These are phyloP conservation scores for Stenopsyche tienmushanensis DNA, from an alignment of 1,140 invertebrate genomes.

Conservation along the genomic window DNA sequence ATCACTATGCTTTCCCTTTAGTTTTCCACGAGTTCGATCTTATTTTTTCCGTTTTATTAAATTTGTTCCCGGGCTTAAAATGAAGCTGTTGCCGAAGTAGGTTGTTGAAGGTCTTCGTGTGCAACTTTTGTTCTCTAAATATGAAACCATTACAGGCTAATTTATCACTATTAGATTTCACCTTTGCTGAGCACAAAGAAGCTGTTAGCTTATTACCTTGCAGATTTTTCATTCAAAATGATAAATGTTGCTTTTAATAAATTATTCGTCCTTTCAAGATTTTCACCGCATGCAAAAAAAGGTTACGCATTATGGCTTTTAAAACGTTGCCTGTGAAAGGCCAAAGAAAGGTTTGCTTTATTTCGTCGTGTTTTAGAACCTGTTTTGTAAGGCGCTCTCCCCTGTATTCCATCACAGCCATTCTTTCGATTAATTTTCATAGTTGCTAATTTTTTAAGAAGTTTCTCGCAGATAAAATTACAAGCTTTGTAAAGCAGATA, in stretches of 20 bases:
- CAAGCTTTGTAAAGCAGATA: too few relatives aligned
- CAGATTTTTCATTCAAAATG: slow-evolving; percentile 23
- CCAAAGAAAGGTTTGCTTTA: slow-evolving; percentile 15
- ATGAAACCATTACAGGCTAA: slow-evolving; percentile 23
- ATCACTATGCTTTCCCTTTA: background rate
- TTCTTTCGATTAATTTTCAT: too few relatives aligned
- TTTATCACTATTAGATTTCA: slow-evolving; percentile 24
- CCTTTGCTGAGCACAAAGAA: slow-evolving; percentile 21
- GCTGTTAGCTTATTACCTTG: slow-evolving; percentile 29
- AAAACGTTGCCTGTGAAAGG: background rate
- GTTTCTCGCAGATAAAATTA: too few relatives aligned
- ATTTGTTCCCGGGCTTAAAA: too few relatives aligned
- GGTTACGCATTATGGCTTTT: slow-evolving; percentile 20
- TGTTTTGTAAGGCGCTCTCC: too few relatives aligned
- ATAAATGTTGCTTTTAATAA: slow-evolving; percentile 26
- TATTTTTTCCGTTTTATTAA: too few relatives aligned
- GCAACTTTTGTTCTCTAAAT: too few relatives aligned
- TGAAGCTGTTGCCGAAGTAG: too few relatives aligned
- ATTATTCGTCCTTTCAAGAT: slow-evolving; percentile 26
- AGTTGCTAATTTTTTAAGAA: too few relatives aligned
- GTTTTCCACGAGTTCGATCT: too few relatives aligned
- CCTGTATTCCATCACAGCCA: slow-evolving; percentile 1
- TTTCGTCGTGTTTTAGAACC: slow-evolving; percentile 13
- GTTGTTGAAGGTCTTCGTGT: too few relatives aligned
- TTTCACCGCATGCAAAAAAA: slow-evolving; percentile 10